phyloP scores from a whole-genome alignment of 2,888 invertebrate genomes.

The Mellilla xanthometata region DNA sequence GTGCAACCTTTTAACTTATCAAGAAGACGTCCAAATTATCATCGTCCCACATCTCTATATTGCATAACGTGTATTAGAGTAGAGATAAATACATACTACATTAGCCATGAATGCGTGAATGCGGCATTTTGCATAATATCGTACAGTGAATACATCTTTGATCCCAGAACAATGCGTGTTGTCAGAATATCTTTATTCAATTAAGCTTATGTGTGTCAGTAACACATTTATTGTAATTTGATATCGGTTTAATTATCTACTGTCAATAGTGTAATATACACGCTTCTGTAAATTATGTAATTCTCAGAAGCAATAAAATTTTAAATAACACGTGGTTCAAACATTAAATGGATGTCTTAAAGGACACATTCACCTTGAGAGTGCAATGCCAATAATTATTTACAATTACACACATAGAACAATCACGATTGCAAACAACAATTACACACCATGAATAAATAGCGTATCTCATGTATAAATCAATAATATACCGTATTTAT shows the following conservation, averaged over 20 bases:
- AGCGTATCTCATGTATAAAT: conserved; percentile 18
- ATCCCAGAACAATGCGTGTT: conserved; percentile 21
- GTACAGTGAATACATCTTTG: conserved; percentile 17
- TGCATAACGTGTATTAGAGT: conserved; percentile 46
- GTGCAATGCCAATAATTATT: conserved; percentile 49
- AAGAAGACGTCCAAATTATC: conserved; percentile 22
- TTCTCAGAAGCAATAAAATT: conserved; percentile 33
- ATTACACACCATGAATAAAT: conserved; percentile 16
- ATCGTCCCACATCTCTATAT: conserved; percentile 48
- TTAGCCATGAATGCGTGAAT: conserved; percentile 23
- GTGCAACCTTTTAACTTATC: conserved; percentile 18
- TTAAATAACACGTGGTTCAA: conserved; percentile 41
- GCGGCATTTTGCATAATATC: conserved; percentile 26
- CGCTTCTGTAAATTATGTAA: conserved; percentile 14
- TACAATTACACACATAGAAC: conserved; percentile 41
- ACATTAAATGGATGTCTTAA: conserved; percentile 33
- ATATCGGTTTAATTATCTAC: conserved; percentile 29
- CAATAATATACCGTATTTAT: conserved; percentile 2
- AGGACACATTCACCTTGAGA: conserved; percentile 53
- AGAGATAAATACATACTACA: conserved; percentile 30
- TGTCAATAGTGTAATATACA: conserved; percentile 23
- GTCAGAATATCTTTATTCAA: conserved; percentile 33
- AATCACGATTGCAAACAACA: conserved; percentile 38
- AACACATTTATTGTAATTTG: conserved; percentile 7
- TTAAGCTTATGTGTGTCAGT: conserved; percentile 15